A percentile compares a stretch with the other conserved stretches of the same genome.
phyloP scores from a whole-genome alignment of 2,113 vertebrate species.

The Corvus hawaiiensis region DNA sequence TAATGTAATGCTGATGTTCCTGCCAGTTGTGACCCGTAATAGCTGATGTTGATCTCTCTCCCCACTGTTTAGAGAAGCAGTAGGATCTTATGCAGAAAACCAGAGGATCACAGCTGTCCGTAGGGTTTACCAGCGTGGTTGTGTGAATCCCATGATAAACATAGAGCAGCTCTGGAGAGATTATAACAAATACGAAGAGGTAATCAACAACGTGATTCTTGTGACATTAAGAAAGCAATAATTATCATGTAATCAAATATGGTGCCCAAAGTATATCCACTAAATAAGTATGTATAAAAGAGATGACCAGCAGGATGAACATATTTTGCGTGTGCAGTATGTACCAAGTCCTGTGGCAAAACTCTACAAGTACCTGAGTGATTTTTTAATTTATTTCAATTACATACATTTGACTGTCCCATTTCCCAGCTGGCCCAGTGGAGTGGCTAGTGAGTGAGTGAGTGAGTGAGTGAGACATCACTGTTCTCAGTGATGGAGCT shows the following conservation, averaged over 20 bases:
- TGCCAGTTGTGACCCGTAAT: not conserved
- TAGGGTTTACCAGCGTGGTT: conserved; percentile 96
- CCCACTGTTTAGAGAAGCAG: conserved; percentile 84
- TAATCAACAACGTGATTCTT: conserved; percentile 50
- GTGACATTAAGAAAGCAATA: not conserved
- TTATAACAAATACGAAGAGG: conserved; percentile 99
- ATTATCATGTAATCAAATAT: not conserved
- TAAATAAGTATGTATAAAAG: not conserved
- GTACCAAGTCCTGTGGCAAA: not conserved
- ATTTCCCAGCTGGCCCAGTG: not conserved
- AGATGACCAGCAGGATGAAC: not conserved
- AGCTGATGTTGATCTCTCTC: conserved; percentile 53
- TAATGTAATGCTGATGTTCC: conserved; percentile 21
- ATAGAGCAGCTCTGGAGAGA: conserved; percentile 99
- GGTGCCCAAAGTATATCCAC: not conserved
- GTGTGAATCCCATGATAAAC: conserved; percentile 99
- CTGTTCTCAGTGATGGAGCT: not conserved
- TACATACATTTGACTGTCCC: not conserved
- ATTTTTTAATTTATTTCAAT: not conserved
- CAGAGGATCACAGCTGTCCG: conserved; percentile 97
- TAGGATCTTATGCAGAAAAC: conserved; percentile 98
- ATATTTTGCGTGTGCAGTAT: accelerated
- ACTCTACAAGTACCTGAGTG: not conserved
- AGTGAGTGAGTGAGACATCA: not conserved
- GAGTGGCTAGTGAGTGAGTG: not conserved